Percentiles rank a stretch among this genome's conserved stretches.
These are phyloP conservation scores for Trissolcus japonicus DNA, from an alignment of 2,888 invertebrate species.

Conservation along the genomic window DNA sequence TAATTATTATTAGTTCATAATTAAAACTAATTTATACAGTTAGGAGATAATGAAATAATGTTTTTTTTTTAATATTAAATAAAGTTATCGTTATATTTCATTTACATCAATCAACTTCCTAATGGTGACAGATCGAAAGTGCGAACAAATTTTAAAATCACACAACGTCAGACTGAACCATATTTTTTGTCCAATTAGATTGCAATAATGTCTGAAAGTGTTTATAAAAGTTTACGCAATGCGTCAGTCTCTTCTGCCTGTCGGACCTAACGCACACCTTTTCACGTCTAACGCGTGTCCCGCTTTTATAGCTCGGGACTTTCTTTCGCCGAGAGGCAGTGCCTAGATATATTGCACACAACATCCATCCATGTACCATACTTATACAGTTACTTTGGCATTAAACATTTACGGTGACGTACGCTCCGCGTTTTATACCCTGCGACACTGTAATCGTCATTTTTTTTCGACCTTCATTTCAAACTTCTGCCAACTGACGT, in stretches of 20 bases:
- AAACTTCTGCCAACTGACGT: no score
- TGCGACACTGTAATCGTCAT: constrained; percentile 42
- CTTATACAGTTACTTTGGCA: constrained; percentile 50
- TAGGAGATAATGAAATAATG: no score
- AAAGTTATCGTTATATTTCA: background rate
- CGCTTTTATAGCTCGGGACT: constrained; percentile 45
- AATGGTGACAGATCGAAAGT: background rate
- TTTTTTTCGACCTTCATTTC: constrained; percentile 41
- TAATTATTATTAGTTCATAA: no score
- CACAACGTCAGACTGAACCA: no score
- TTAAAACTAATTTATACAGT: no score
- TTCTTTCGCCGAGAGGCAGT: constrained; percentile 45
- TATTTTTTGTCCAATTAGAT: background rate
- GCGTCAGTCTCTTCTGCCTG: constrained; percentile 1
- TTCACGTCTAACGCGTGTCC: constrained; percentile 47
- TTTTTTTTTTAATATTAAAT: background rate
- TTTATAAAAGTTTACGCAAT: constrained; percentile 5
- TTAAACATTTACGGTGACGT: constrained; percentile 46
- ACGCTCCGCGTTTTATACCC: constrained; percentile 37
- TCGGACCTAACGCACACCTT: constrained; percentile 33
- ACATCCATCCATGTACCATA: constrained; percentile 51
- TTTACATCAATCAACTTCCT: background rate
- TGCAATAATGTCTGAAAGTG: background rate
- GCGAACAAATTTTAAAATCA: background rate
- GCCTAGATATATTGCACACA: constrained; percentile 43